These are phyloP conservation scores for Perdix hodgsoniae DNA, from an alignment of 2,797 vertebrate species.

Conservation along the genomic window DNA sequence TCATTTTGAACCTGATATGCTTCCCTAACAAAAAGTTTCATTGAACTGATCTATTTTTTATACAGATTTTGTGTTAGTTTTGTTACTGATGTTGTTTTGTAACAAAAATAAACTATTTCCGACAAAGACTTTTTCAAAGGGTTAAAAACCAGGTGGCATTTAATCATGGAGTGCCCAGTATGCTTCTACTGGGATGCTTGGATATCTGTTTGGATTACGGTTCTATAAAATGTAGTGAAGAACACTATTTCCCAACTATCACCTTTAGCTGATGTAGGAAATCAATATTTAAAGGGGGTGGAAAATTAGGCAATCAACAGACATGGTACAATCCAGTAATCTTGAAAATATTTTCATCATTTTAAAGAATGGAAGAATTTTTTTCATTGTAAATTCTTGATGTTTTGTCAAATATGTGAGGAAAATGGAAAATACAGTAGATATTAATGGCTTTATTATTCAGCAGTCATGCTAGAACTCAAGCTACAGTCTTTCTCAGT, in stretches of 20 bases:
- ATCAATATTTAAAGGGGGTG: too few species aligned
- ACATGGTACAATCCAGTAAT: not conserved
- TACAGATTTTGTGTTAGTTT: accelerated
- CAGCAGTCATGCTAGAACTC: not conserved
- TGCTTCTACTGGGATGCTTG: not conserved
- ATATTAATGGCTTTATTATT: not conserved
- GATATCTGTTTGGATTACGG: not conserved
- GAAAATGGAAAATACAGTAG: not conserved
- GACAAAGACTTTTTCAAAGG: not conserved
- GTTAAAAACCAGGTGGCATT: not conserved
- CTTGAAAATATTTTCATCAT: not conserved
- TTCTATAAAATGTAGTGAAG: not conserved
- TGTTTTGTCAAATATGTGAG: not conserved
- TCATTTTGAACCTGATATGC: not conserved
- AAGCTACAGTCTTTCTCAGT: not conserved
- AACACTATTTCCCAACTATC: not conserved
- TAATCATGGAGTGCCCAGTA: not conserved
- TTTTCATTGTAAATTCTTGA: not conserved
- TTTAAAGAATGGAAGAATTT: not conserved
- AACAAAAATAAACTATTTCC: not conserved
- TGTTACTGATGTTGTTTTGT: not conserved
- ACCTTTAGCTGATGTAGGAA: not conserved
- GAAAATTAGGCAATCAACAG: not conserved
- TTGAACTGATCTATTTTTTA: not conserved
- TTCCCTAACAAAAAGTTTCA: not conserved